A percentile compares a stretch with the other conserved stretches of the same genome.
Evolutionary conservation across 2,797 vertebrate genomes (phyloP).

Genomic region (Pipistrellus kuhlii): DNA sequence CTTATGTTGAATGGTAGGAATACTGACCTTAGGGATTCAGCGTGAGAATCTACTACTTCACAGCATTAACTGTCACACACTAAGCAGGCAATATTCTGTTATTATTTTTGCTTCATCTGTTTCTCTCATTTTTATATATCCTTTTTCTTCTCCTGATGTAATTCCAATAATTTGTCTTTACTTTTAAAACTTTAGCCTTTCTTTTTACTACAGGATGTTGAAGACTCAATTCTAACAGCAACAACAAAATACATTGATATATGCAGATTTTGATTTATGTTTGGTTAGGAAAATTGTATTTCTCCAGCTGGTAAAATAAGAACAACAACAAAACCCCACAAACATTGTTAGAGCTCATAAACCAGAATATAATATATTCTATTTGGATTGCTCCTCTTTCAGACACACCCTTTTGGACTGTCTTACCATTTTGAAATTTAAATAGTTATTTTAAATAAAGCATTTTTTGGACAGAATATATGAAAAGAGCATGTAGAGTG

Average conservation of each 20-base stretch:
- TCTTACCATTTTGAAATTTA: constrained; percentile 22
- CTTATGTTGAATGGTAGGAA: background rate
- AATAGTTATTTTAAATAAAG: background rate
- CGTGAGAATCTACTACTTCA: background rate
- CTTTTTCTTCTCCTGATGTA: background rate
- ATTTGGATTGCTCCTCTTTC: background rate
- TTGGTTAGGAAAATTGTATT: constrained; percentile 6
- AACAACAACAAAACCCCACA: background rate
- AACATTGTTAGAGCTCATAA: background rate
- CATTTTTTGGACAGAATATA: background rate
- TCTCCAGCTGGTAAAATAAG: background rate
- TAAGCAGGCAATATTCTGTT: background rate
- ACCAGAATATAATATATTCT: background rate
- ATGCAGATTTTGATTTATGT: constrained; percentile 18
- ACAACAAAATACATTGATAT: background rate
- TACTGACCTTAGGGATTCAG: background rate
- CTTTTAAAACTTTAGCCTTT: background rate
- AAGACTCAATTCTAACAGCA: constrained; percentile 9
- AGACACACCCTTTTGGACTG: background rate
- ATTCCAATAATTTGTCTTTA: background rate
- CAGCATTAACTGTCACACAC: background rate
- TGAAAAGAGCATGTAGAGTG: background rate
- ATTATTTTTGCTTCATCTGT: background rate
- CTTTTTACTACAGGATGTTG: background rate
- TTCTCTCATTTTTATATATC: background rate